Evolutionary conservation across 2,113 vertebrate species (phyloP).

Genomic region (Erythrocebus patas): DNA sequence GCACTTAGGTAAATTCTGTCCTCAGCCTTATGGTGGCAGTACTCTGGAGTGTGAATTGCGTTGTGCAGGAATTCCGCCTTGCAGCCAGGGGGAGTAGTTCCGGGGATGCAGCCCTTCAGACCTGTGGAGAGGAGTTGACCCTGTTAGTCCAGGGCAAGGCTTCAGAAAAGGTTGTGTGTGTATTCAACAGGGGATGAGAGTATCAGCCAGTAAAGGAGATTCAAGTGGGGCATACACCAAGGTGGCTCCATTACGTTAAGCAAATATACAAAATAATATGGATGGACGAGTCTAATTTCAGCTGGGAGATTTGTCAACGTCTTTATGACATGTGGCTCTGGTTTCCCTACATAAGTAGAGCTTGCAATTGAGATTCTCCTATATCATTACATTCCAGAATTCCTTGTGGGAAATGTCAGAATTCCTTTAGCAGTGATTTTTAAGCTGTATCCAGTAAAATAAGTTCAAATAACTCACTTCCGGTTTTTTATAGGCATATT

Average conservation of each 20-base stretch:
- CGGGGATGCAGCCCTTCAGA: accelerated
- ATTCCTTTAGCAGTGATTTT: slow-evolving; percentile 49
- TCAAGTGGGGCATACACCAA: background rate
- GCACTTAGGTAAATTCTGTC: background rate
- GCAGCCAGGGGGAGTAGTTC: accelerated
- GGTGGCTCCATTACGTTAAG: background rate
- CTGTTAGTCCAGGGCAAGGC: background rate
- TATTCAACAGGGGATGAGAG: background rate
- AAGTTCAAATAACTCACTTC: slow-evolving; percentile 68
- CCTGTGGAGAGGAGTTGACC: background rate
- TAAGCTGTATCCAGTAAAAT: slow-evolving; percentile 45
- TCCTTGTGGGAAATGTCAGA: slow-evolving; percentile 8
- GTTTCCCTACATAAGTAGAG: background rate
- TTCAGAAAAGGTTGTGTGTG: background rate
- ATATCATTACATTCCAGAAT: slow-evolving; percentile 5
- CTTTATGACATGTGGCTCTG: background rate
- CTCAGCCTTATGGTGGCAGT: background rate
- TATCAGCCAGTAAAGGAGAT: accelerated
- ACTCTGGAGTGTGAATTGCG: background rate
- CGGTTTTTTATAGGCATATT: slow-evolving; percentile 60
- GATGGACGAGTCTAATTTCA: background rate
- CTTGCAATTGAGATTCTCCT: background rate
- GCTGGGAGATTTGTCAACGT: background rate
- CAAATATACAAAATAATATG: background rate
- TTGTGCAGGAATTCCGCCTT: background rate